Evolutionary conservation across 2,113 vertebrate genomes (phyloP).

Genomic region (Paracanthobrama guichenoti): DNA sequence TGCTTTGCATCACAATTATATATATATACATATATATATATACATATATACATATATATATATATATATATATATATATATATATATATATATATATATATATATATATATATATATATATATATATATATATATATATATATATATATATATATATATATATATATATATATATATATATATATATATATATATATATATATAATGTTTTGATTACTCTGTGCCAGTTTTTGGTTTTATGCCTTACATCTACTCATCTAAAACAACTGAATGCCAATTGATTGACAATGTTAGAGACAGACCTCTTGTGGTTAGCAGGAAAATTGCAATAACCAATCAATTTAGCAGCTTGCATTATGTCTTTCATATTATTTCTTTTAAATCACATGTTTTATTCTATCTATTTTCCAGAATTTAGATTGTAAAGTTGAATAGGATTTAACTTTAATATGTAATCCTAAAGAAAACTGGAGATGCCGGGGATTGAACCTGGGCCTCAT

Average conservation of each 20-base stretch:
- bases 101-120: too few species aligned
- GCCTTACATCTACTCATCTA: background rate
- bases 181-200: too few species aligned
- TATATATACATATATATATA: too few species aligned
- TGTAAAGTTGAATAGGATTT: too few species aligned
- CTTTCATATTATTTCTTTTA: background rate
- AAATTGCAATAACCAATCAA: background rate
- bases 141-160: too few species aligned
- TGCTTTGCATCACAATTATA: background rate
- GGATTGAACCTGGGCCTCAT: constrained; percentile 70
- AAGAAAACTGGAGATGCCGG: constrained; percentile 63
- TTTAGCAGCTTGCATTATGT: background rate
- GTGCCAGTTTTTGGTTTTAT: background rate
- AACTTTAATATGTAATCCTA: accelerated
- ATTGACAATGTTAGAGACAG: constrained; percentile 2
- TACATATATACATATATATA: too few species aligned
- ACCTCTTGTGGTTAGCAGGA: constrained; percentile 18
- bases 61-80: too few species aligned
- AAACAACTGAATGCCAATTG: background rate
- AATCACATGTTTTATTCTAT: background rate
- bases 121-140: too few species aligned
- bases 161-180: too few species aligned
- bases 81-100: too few species aligned
- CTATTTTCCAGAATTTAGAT: background rate
- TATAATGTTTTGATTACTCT: background rate